A percentile compares a stretch with the other conserved stretches of the same genome.
Conservation (phyloP, 2,797 vertebrate genomes). For the Acanthornis magna region DNA sequence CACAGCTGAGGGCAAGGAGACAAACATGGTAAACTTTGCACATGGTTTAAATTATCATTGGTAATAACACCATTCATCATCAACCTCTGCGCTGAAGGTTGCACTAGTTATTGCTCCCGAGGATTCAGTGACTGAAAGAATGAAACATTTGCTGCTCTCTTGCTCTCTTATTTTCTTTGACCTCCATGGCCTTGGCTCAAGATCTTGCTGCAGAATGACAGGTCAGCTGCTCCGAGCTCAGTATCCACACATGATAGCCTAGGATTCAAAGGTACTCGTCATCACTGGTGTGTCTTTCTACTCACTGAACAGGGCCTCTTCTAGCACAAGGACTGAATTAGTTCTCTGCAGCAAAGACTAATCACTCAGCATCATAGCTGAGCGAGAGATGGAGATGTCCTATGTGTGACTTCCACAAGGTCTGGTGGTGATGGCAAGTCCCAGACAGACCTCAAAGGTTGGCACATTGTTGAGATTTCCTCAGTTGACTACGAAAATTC, state of each 20-base stretch:
- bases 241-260: not conserved
- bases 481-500: not conserved
- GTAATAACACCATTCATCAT: constrained; percentile 42
- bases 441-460: not conserved
- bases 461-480: not conserved
- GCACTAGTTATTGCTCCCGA: not conserved
- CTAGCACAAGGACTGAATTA: not conserved
- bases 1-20: not conserved
- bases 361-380: not conserved
- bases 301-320: not conserved
- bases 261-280: not conserved
- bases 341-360: not conserved
- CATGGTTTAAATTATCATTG: constrained; percentile 30
- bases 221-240: not conserved
- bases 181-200: not conserved
- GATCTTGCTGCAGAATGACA: not conserved
- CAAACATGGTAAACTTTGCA: not conserved
- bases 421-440: not conserved
- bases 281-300: not conserved
- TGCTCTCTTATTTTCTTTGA: not conserved
- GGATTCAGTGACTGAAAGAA: constrained; percentile 25
- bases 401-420: not conserved
- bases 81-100: not conserved
- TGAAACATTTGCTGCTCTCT: not conserved
- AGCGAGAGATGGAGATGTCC: not conserved